Evolutionary conservation across 2,113 vertebrate genomes (phyloP), one percentile per base, ranked within the genome.

Genomic region (Amphiprion ocellaris): DNA sequence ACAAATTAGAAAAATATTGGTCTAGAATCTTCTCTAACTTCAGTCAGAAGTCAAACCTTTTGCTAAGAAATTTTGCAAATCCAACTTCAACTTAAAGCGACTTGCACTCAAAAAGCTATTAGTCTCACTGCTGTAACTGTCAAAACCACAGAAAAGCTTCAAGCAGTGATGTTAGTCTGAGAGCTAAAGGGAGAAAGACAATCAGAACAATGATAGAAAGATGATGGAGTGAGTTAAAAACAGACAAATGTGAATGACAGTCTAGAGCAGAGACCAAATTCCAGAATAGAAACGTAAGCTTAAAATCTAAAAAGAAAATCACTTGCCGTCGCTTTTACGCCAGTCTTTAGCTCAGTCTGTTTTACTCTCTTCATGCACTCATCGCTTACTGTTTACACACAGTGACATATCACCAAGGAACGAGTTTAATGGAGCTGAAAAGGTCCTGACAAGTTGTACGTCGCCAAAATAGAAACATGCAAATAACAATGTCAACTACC

Each of bases 211-310:
- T 82, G 71, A 77, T 63, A 74, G 64, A 69, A 79, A 10, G 9
- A 69, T 50, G 56, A 83, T 49, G 30, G 74, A 82, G 60, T 39
- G 39, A 60, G 72, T 74, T 65, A 78, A 62, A 78, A 73, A 53
- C 15, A 77, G 62, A 65, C 10, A 69, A 66, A 55, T 30, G 49
- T 46, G 37, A 80, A 44, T 79, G 77, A 73, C 82, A 83, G 74
- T 64, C 30, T 41, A 30, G 56, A 69, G 52, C 39, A 75, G 30
- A 79, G 59, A 60, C n/a, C 16, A 64, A 71, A 55, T 60, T 73
- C 70, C 21, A 74, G 64, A 87, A 83, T 52, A 82, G 66, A 83
- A 81, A 60, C 39, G 58, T 47, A 66, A 54, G 77, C 68, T 70
- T 44, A 69, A 60, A 72, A 55, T 28, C 1, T 0, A 65, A 62